Base-by-base conservation (phyloP, 2,113 vertebrate species). In the Scomber scombrus region DNA sequence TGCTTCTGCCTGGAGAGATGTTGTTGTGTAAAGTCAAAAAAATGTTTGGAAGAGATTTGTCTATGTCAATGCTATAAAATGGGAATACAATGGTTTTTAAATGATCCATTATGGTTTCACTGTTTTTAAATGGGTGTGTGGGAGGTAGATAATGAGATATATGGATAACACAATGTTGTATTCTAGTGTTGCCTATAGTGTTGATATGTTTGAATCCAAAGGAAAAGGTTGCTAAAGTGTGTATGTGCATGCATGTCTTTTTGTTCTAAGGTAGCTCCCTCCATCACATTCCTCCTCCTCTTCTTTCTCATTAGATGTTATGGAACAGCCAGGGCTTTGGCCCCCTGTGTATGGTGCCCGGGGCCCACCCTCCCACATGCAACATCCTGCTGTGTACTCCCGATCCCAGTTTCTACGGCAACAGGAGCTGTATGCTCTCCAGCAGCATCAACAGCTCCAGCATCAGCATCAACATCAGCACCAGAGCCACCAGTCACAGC, bases 281-380 rank as follows among this genome's bases (percentile, higher is more conserved):
- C 31, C 31, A 61, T 92, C 70, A 83, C 81, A 79, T 71, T 78
- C 72, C 67, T 81, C 65, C 64, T 80, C 62, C 80, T 85, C 64
- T 83, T 85, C 64, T 83, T 68, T 87, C 88, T 88, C 95, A 96
- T 96, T 97, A 77, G 98, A 98, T 5, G 96, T 99, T 91, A 98
- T 99, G 96, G 97, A 99, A 93, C 97, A 98, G 95, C 96, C 96
- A 0, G 96, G 97, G 0, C 94, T 98, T 85, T 99, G 98, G 97
- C 97, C 98, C 85, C 96, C 97, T 69, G 96, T 99, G 95, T 98
- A 98, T 12, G 95, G 96, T 6, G 92, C 96, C 87, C 95, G 97
- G 84, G 97, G 96, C 73, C 96, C 97, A 23, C 3, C 96, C 43
- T 94, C 97, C 86, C 98, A 98, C 93, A 96, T 98, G 94, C 97